Evolutionary conservation across 2,888 invertebrate genomes (phyloP).

Genomic region (Plebejus argus): DNA sequence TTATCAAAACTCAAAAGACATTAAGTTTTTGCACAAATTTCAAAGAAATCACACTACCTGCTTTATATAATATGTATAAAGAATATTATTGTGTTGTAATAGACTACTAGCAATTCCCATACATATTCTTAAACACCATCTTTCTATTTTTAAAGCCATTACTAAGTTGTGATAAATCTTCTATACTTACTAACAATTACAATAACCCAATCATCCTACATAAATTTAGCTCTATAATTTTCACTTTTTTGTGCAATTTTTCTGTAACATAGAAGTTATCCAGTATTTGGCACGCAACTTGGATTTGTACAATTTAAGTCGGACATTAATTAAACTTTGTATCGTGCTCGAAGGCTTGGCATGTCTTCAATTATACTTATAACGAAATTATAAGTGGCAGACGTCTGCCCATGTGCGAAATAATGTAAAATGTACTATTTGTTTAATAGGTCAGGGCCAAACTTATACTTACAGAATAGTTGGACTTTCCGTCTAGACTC

Average conservation of each 20-base stretch:
- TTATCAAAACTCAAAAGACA: not conserved
- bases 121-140: too few species aligned
- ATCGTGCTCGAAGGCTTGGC: conserved; percentile 7
- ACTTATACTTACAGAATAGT: not conserved
- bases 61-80: not conserved
- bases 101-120: not conserved
- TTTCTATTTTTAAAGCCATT: too few species aligned
- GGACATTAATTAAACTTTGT: conserved; percentile 14
- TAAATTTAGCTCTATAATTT: not conserved
- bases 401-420: not conserved
- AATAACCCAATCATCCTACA: not conserved
- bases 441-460: not conserved
- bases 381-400: conserved; percentile 16
- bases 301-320: conserved; percentile 3
- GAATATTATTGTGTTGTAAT: not conserved
- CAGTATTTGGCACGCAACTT: conserved; percentile 7
- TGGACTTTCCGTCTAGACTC: not conserved
- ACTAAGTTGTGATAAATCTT: not conserved
- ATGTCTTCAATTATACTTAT: not conserved
- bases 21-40: not conserved
- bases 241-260: not conserved
- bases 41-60: conserved; percentile 3
- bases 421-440: not conserved
- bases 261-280: conserved; percentile 1
- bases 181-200: not conserved